Percentiles rank a stretch among this genome's conserved stretches.
Evolutionary conservation across 2,888 invertebrate genomes (phyloP).

Genomic region (Auanema sp.): DNA sequence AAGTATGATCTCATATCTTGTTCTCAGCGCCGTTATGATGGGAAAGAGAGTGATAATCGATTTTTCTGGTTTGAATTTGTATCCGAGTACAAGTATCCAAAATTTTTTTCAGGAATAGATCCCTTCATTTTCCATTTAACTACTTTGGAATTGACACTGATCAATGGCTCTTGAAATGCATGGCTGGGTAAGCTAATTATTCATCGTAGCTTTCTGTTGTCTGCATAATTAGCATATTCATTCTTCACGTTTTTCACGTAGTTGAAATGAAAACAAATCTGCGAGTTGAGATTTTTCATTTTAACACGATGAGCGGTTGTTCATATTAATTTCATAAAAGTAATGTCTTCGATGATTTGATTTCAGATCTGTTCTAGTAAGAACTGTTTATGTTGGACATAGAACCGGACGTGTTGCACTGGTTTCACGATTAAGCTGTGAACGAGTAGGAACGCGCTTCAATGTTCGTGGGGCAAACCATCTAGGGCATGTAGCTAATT

Average conservation of each 20-base stretch:
- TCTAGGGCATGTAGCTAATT: constrained; percentile 98
- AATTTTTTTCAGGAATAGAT: constrained; percentile 84
- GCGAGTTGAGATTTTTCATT: too few relatives aligned
- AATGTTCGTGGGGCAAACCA: constrained; percentile 98
- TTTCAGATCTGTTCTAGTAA: constrained; percentile 77
- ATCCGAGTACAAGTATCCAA: constrained; percentile 9
- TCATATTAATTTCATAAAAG: too few relatives aligned
- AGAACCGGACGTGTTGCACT: constrained; percentile 91
- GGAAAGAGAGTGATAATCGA: constrained; percentile 83
- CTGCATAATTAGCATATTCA: background rate
- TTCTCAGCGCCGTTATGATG: constrained; percentile 83
- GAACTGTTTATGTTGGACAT: constrained; percentile 96
- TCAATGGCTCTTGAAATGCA: constrained; percentile 88
- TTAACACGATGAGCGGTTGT: too few relatives aligned
- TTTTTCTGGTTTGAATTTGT: constrained; percentile 85
- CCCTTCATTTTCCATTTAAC: constrained; percentile 87
- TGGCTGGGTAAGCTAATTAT: constrained; percentile 76
- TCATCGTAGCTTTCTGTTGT: background rate
- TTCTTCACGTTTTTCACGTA: background rate
- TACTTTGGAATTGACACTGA: constrained; percentile 86
- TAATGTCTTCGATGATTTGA: too few relatives aligned
- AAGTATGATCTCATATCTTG: constrained; percentile 87
- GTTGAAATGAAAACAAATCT: background rate
- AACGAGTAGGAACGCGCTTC: constrained; percentile 94
- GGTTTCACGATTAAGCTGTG: constrained; percentile 91